Evolutionary conservation across 1,140 invertebrate genomes (phyloP).

Genomic region (Hetaerina americana): DNA sequence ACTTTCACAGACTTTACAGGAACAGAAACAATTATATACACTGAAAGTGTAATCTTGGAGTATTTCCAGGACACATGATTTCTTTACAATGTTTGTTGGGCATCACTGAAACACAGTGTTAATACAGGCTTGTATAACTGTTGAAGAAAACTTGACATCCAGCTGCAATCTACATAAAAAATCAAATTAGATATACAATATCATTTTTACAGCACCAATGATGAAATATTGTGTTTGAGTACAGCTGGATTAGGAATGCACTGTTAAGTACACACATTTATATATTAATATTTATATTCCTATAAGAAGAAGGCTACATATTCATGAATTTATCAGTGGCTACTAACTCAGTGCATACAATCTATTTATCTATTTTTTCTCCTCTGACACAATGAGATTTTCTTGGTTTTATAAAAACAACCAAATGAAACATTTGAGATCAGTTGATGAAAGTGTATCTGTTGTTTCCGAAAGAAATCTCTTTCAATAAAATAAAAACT

Average conservation of each 20-base stretch:
- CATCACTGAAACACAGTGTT: not conserved
- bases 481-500: not conserved
- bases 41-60: not conserved
- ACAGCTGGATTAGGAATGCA: not conserved
- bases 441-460: not conserved
- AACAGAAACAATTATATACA: not conserved
- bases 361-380: not conserved
- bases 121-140: not conserved
- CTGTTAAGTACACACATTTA: not conserved
- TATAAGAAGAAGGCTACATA: not conserved
- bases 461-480: not conserved
- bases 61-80: not conserved
- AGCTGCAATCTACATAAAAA: not conserved
- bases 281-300: conserved; percentile 1
- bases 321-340: not conserved
- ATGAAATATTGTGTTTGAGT: not conserved
- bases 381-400: not conserved
- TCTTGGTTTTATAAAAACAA: not conserved
- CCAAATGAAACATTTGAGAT: not conserved
- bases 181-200: not conserved
- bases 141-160: not conserved
- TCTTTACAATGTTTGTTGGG: not conserved
- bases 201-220: not conserved
- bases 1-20: not conserved
- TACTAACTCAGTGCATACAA: not conserved